Percentiles rank a stretch among this genome's conserved stretches.
These are phyloP conservation scores for Antidorcas marsupialis DNA, from an alignment of 2,113 vertebrate genomes.

Conservation along the genomic window DNA sequence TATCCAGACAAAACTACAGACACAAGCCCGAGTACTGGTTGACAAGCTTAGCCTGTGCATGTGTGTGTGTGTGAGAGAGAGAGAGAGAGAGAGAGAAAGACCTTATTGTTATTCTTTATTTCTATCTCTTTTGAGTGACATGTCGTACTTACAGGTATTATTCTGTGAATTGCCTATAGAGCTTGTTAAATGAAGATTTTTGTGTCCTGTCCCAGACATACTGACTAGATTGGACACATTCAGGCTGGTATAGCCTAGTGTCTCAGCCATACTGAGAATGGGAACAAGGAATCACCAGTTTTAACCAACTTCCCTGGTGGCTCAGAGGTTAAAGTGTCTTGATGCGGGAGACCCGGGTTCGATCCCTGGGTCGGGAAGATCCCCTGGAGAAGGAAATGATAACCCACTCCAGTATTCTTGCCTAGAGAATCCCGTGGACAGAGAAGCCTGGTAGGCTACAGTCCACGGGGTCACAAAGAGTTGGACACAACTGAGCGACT, in stretches of 20 bases:
- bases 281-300: not conserved
- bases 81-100: too few species aligned
- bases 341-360: too few species aligned
- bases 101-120: not conserved
- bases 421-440: too few species aligned
- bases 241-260: not conserved
- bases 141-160: not conserved
- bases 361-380: too few species aligned
- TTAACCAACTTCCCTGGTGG: not conserved
- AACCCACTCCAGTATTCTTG: too few species aligned
- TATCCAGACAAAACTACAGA: not conserved
- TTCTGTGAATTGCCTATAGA: not conserved
- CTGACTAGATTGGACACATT: not conserved
- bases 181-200: not conserved
- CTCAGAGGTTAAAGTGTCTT: too few species aligned
- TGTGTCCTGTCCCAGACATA: not conserved
- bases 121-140: not conserved
- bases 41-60: not conserved
- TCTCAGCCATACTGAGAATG: not conserved
- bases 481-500: too few species aligned
- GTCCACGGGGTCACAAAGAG: too few species aligned
- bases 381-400: too few species aligned
- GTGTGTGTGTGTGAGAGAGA: not conserved
- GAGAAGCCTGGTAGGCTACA: too few species aligned
- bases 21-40: not conserved